phyloP scores from a whole-genome alignment of 2,113 vertebrate species.

The Serilophus lunatus region DNA sequence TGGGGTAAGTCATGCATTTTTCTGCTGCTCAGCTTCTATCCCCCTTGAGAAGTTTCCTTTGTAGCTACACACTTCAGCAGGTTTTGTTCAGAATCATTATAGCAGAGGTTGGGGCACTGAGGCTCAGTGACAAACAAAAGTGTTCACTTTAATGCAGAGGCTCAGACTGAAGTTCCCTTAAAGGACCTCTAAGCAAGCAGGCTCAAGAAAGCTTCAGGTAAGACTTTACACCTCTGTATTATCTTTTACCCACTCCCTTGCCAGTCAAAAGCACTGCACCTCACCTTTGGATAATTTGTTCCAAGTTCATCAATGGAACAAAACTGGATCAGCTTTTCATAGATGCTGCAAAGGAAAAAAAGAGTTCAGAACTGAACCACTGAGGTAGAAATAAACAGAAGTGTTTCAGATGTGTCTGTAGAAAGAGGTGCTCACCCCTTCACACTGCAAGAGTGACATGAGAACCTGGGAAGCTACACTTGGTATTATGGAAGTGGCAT shows the following conservation, averaged over 20 bases:
- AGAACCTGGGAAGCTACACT: background rate
- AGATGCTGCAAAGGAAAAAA: slow-evolving; percentile 82
- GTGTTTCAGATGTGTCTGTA: background rate
- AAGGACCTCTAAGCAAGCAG: background rate
- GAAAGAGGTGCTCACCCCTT: background rate
- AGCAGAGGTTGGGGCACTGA: background rate
- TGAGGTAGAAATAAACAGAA: background rate
- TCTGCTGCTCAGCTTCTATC: background rate
- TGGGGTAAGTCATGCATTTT: background rate
- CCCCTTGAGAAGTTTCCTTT: background rate
- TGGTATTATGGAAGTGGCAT: background rate
- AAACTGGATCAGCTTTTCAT: slow-evolving; percentile 98
- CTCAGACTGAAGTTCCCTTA: background rate
- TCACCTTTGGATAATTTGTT: slow-evolving; percentile 96
- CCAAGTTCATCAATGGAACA: slow-evolving; percentile 96
- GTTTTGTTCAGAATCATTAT: background rate
- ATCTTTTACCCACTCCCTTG: background rate
- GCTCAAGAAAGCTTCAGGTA: background rate
- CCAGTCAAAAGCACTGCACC: background rate
- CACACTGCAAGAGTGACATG: background rate
- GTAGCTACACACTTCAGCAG: background rate
- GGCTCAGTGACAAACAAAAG: background rate
- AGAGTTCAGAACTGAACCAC: background rate
- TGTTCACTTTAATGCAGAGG: background rate
- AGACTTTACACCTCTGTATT: background rate